These are phyloP conservation scores for Onychorhynchus coronatus DNA, from an alignment of 2,113 vertebrate genomes.

Conservation along the genomic window DNA sequence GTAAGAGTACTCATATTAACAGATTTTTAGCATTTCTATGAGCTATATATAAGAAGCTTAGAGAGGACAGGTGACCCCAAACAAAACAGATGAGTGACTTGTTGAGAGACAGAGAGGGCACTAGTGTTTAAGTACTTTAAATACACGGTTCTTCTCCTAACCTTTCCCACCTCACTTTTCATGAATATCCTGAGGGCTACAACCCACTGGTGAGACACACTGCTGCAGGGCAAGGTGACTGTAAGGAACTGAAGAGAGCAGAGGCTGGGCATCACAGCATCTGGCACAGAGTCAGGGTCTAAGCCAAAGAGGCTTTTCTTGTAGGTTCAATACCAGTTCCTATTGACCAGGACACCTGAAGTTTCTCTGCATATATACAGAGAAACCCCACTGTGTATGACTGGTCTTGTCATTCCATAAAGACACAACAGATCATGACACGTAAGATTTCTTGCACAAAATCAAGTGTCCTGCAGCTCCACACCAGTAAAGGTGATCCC, in stretches of 20 bases:
- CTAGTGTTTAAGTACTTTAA: not conserved
- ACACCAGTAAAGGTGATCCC: not conserved
- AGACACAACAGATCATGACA: not conserved
- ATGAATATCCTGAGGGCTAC: not conserved
- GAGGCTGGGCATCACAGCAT: not conserved
- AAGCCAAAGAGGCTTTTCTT: not conserved
- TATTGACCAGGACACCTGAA: not conserved
- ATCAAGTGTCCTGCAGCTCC: not conserved
- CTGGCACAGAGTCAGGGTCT: not conserved
- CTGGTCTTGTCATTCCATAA: not conserved
- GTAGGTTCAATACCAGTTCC: not conserved
- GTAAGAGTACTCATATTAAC: not conserved
- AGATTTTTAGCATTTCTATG: not conserved
- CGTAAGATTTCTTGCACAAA: not conserved
- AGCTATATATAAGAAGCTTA: not conserved
- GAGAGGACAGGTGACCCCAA: not conserved
- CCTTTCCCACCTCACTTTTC: not conserved
- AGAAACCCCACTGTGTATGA: not conserved
- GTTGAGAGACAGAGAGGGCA: not conserved
- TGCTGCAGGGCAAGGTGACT: not conserved
- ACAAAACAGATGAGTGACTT: not conserved
- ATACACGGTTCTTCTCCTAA: not conserved
- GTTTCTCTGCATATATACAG: not conserved
- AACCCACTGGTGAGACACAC: not conserved
- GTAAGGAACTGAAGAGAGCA: not conserved